A percentile compares a stretch with the other conserved stretches of the same genome.
These are phyloP conservation scores for Mechanitis messenoides DNA, from an alignment of 2,888 invertebrate species.

Conservation along the genomic window DNA sequence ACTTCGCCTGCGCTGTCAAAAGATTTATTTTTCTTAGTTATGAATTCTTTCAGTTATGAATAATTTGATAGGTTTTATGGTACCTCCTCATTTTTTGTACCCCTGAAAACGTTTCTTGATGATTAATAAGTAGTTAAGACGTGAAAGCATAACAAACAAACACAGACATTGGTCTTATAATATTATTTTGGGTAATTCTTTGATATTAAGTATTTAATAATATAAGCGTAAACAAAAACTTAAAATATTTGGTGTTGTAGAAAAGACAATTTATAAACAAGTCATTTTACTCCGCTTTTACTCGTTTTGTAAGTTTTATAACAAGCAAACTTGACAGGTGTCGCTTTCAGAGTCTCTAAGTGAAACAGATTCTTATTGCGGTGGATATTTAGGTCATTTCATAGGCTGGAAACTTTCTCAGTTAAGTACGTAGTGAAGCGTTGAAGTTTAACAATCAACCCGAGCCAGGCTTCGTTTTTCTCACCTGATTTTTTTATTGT, in stretches of 20 bases:
- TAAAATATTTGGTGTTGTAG: background rate
- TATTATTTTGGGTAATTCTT: background rate
- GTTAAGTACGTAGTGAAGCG: slow-evolving; percentile 9
- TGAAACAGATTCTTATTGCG: slow-evolving; percentile 13
- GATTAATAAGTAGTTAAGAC: too few relatives aligned
- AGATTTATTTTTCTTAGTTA: too few relatives aligned
- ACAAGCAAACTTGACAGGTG: slow-evolving; percentile 22
- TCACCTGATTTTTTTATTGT: background rate
- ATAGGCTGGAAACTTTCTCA: slow-evolving; percentile 14
- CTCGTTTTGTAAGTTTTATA: slow-evolving; percentile 14
- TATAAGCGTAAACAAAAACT: background rate
- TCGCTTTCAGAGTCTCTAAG: slow-evolving; percentile 14
- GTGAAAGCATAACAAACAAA: too few relatives aligned
- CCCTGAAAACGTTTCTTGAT: too few relatives aligned
- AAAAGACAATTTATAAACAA: background rate
- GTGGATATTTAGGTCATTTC: slow-evolving; percentile 20
- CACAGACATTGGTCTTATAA: too few relatives aligned
- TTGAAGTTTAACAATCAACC: slow-evolving; percentile 9
- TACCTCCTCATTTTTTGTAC: too few relatives aligned
- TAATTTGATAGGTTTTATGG: too few relatives aligned
- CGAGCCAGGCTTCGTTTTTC: background rate
- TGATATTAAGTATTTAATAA: background rate
- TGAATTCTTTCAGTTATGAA: too few relatives aligned
- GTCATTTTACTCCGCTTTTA: slow-evolving; percentile 5
- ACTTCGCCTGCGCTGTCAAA: too few relatives aligned